Conservation (phyloP, 2,888 invertebrate genomes). For the Latrodectus hesperus region DNA sequence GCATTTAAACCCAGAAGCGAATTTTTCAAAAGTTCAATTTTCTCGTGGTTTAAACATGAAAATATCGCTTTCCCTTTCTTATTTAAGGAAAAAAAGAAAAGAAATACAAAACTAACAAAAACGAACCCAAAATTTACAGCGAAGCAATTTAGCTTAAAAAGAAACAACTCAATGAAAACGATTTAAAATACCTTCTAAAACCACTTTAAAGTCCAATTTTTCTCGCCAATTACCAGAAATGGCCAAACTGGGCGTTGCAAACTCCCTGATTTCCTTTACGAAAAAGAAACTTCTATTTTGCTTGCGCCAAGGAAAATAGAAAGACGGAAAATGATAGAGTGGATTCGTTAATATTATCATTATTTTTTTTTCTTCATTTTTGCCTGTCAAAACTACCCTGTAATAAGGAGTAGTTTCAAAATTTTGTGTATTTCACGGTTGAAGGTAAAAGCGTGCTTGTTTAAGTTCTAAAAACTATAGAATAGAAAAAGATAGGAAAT, state of each 20-base stretch:
- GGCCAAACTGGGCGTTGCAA: conserved; percentile 47
- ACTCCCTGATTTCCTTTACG: conserved; percentile 30
- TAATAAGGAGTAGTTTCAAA: conserved; percentile 50
- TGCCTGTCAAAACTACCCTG: conserved; percentile 2
- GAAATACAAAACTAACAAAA: conserved; percentile 14
- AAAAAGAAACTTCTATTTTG: conserved; percentile 42
- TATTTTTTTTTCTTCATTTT: not conserved
- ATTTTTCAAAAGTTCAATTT: not conserved
- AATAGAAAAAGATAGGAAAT: not conserved
- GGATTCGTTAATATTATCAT: not conserved
- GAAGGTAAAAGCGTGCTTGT: conserved; percentile 18
- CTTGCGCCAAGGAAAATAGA: conserved; percentile 14
- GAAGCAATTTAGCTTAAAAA: conserved; percentile 34
- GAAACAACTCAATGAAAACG: conserved; percentile 47
- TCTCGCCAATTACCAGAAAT: conserved; percentile 59
- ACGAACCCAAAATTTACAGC: conserved; percentile 26
- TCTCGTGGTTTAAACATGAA: no score
- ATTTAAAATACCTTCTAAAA: conserved; percentile 39
- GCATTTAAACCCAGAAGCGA: not conserved
- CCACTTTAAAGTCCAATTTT: conserved; percentile 41
- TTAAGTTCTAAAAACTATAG: not conserved
- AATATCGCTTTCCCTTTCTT: not conserved
- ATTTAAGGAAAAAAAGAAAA: not conserved
- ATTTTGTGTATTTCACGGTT: conserved; percentile 39
- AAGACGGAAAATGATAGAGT: conserved; percentile 36